phyloP scores from a whole-genome alignment of 2,797 vertebrate species.

The Anguilla pacifica region DNA sequence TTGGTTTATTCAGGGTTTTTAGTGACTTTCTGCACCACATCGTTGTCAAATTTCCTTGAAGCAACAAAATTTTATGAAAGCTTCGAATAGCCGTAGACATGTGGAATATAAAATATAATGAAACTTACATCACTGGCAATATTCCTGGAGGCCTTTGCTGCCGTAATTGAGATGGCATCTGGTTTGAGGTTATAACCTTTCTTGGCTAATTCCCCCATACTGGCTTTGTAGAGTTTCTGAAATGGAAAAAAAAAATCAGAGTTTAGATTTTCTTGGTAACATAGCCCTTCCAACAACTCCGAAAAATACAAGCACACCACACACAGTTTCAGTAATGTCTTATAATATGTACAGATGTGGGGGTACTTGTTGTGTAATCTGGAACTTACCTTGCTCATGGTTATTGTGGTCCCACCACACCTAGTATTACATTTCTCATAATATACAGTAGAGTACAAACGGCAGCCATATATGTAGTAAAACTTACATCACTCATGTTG shows the following conservation, averaged over 20 bases:
- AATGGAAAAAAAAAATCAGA: background rate
- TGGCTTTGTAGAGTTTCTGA: slow-evolving; percentile 92
- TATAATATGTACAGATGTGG: background rate
- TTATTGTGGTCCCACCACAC: background rate
- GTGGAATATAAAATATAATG: background rate
- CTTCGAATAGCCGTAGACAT: background rate
- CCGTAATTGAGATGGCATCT: slow-evolving; percentile 86
- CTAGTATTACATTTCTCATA: background rate
- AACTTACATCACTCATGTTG: slow-evolving; percentile 72
- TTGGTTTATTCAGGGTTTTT: background rate
- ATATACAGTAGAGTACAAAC: background rate
- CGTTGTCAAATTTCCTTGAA: background rate
- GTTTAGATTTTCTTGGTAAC: background rate
- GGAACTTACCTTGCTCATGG: background rate
- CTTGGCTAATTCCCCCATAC: slow-evolving; percentile 81
- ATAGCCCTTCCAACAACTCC: background rate
- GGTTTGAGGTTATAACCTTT: slow-evolving; percentile 86
- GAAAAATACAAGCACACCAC: background rate
- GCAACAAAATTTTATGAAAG: background rate
- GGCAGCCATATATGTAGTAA: background rate
- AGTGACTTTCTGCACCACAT: background rate
- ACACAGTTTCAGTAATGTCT: background rate
- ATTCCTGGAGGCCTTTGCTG: slow-evolving; percentile 69
- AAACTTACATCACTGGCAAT: slow-evolving; percentile 35
- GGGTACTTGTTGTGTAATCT: background rate